Base-by-base conservation (phyloP, 2,888 invertebrate species). In the Ochropleura plecta region DNA sequence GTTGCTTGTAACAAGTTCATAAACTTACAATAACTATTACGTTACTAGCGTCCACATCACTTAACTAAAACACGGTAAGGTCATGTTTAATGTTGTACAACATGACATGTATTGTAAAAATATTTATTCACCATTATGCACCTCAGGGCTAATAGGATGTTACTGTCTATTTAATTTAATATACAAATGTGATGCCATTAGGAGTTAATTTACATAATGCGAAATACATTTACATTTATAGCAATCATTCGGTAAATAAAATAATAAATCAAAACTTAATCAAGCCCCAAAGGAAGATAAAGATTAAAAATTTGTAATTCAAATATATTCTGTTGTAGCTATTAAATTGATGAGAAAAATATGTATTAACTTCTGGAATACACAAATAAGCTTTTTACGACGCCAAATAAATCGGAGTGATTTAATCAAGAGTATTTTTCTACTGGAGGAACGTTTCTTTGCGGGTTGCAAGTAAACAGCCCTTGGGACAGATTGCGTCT, bases 341-440 rank as follows among this genome's bases (percentile, higher is more conserved):
- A 64, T 76, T 80, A 71, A 85, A 83, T 84, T 73, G 66, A 78
- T 85, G 76, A 81, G 76, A 76, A 78, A 84, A 87, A 85, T 82
- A 86, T 82, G 74, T 82, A 81, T 79, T 79, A 82, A 74, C 72
- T 85, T 85, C 63, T 77, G 80, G 79, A 88, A 87, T 84, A 87
- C 74, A 84, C 70, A 83, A 84, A 84, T 86, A 86, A 76, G 83
- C 82, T 83, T 82, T 86, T 84, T 86, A 81, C 81, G 82, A 84
- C 85, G 83, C 78, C 77, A 90, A 90, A 92, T 90, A 92, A 92
- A 91, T 90, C 86, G 81, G 81, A 84, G 88, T 86, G 91, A 92
- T 93, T 94, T 92, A 92, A 94, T 94, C 91, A 92, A 89, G 88
- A 81, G 86, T 88, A 89, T 93, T 86, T 92, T 92, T 92, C 92